Evolutionary conservation across 1,140 invertebrate genomes (phyloP).

Genomic region (Bombus fervidus): DNA sequence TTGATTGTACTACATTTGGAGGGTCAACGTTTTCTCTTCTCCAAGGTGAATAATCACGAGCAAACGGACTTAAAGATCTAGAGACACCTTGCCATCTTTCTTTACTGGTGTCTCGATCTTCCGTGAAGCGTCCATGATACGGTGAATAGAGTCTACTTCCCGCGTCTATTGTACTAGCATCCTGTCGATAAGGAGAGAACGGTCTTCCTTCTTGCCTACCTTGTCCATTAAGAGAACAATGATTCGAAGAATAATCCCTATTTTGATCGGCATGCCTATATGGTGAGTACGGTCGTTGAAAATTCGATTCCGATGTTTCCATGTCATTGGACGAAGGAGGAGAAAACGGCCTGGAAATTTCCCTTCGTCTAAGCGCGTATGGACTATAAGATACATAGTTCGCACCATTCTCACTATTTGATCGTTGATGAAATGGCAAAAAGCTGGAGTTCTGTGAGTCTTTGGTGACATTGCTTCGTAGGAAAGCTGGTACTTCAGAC

Average conservation of each 20-base stretch:
- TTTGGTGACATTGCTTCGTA: constrained; percentile 70
- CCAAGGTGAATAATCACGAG: constrained; percentile 81
- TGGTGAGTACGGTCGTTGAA: constrained; percentile 70
- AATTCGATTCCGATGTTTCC: constrained; percentile 56
- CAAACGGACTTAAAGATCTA: constrained; percentile 79
- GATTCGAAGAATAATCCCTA: constrained; percentile 63
- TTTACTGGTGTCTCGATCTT: constrained; percentile 69
- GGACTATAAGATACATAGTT: constrained; percentile 79
- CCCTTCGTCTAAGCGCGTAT: constrained; percentile 76
- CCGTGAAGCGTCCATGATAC: constrained; percentile 71
- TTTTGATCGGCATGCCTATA: constrained; percentile 70
- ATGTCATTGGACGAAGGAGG: constrained; percentile 64
- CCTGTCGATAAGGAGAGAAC: constrained; percentile 71
- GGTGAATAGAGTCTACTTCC: constrained; percentile 69
- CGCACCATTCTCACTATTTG: constrained; percentile 75
- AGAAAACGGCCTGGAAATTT: constrained; percentile 76
- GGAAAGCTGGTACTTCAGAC: constrained; percentile 70
- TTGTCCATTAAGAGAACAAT: constrained; percentile 71
- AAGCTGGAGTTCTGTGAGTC: constrained; percentile 72
- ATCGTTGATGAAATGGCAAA: constrained; percentile 72
- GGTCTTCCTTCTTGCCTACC: constrained; percentile 66
- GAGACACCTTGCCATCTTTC: constrained; percentile 77
- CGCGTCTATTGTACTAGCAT: constrained; percentile 54
- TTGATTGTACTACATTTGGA: constrained; percentile 76
- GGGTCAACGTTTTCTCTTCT: constrained; percentile 81